These are phyloP conservation scores for Neosilurus mollespiculum DNA, from an alignment of 2,797 vertebrate genomes.

Conservation along the genomic window DNA sequence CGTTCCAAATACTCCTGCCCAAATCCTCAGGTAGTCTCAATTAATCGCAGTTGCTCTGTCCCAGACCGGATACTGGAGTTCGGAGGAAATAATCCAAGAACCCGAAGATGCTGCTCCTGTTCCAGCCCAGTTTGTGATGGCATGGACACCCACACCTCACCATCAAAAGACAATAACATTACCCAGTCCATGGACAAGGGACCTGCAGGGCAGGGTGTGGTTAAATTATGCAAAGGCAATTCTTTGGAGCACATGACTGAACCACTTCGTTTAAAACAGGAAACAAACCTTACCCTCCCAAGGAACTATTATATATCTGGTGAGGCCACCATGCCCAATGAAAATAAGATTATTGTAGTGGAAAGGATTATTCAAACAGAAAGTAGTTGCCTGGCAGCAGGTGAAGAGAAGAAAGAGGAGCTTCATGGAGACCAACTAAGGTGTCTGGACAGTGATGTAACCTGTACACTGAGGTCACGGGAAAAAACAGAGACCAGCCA, in stretches of 20 bases:
- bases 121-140: constrained; percentile 55
- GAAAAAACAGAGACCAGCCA: constrained; percentile 67
- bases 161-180: constrained; percentile 45
- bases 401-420: constrained; percentile 62
- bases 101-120: constrained; percentile 45
- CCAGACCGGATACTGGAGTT: constrained; percentile 69
- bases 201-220: constrained; percentile 17
- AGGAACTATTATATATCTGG: constrained; percentile 63
- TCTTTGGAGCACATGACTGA: constrained; percentile 62
- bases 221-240: constrained; percentile 65
- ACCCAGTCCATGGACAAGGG: neutral
- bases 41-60: constrained; percentile 70
- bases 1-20: constrained; percentile 77
- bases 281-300: constrained; percentile 60
- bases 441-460: constrained; percentile 46
- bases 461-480: constrained; percentile 43
- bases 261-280: constrained; percentile 60
- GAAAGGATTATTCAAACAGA: constrained; percentile 62
- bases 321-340: constrained; percentile 66
- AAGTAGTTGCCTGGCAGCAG: constrained; percentile 17
- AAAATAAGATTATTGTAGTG: constrained; percentile 69
- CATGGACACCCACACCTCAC: constrained; percentile 50
- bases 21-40: constrained; percentile 23
- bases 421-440: constrained; percentile 45
- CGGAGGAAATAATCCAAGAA: constrained; percentile 18